Evolutionary conservation across 2,113 vertebrate genomes (phyloP).

Genomic region (Parotia lawesii): DNA sequence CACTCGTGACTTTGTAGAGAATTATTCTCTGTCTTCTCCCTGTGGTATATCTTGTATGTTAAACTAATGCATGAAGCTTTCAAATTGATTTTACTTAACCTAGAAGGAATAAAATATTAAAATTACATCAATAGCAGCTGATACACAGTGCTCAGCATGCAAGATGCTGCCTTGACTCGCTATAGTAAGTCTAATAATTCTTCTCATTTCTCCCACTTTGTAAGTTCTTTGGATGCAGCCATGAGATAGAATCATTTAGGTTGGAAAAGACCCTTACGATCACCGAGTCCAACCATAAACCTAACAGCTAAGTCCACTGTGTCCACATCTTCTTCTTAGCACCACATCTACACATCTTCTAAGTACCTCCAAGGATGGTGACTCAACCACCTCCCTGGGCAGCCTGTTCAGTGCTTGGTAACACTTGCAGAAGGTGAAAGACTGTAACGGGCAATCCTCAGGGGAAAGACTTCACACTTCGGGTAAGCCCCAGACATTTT

Average conservation of each 20-base stretch:
- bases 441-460: background rate
- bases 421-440: background rate
- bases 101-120: background rate
- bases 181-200: background rate
- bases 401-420: background rate
- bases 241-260: background rate
- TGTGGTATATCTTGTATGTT: background rate
- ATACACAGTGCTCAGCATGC: background rate
- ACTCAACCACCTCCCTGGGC: background rate
- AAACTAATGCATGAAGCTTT: background rate
- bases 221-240: background rate
- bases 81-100: background rate
- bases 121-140: background rate
- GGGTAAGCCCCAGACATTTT: background rate
- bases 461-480: background rate
- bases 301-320: background rate
- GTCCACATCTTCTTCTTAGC: background rate
- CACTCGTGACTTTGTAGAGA: background rate
- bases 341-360: background rate
- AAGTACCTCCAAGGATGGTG: background rate
- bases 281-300: accelerated
- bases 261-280: background rate
- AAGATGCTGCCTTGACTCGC: background rate
- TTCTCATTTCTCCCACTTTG: background rate
- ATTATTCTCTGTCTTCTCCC: background rate